phyloP scores from a whole-genome alignment of 2,797 vertebrate species.

The Taeniopygia guttata region DNA sequence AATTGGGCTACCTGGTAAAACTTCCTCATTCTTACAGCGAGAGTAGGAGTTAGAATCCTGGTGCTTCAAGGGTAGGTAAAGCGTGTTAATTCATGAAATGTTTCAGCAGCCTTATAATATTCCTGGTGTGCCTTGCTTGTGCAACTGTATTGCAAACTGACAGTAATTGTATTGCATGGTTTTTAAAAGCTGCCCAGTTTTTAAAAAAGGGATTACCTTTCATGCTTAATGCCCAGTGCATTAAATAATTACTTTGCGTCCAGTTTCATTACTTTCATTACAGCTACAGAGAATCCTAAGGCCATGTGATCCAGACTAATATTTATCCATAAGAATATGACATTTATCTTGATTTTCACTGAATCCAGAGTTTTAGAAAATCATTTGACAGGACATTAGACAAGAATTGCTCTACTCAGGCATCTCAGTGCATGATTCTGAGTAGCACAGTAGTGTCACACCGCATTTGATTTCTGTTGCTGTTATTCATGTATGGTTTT shows the following conservation, averaged over 20 bases:
- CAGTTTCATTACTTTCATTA: too few species aligned
- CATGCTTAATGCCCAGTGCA: too few species aligned
- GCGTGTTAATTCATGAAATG: neutral
- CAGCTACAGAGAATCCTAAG: neutral
- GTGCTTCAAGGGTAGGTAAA: neutral
- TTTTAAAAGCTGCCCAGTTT: neutral
- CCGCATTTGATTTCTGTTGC: neutral
- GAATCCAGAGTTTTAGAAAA: neutral
- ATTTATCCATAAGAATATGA: neutral
- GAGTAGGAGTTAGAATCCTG: neutral
- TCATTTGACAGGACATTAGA: neutral
- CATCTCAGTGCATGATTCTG: neutral
- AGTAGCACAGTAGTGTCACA: constrained; percentile 6
- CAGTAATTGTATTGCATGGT: neutral
- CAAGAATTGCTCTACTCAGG: neutral
- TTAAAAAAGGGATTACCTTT: too few species aligned
- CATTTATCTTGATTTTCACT: constrained; percentile 4
- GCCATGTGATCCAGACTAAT: neutral
- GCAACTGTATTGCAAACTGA: neutral
- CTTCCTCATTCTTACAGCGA: neutral
- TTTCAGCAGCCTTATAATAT: neutral
- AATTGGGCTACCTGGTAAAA: neutral
- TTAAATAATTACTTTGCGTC: too few species aligned
- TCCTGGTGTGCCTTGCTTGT: neutral
- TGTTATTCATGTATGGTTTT: neutral